phyloP scores from a whole-genome alignment of 2,888 invertebrate species.

The Odontomyia ornata region DNA sequence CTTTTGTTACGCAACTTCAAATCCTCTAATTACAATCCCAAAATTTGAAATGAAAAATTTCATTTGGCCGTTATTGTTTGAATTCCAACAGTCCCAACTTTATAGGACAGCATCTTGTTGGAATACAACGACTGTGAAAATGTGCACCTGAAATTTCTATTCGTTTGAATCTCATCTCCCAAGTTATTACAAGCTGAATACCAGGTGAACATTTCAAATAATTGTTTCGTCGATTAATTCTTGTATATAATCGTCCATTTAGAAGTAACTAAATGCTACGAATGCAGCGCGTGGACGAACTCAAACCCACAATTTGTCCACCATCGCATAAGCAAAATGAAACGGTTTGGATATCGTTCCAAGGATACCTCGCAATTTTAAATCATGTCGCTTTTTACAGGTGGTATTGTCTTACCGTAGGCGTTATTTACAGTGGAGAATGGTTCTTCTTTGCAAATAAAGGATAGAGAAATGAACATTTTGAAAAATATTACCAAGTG shows the following conservation, averaged over 20 bases:
- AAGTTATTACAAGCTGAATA: neutral
- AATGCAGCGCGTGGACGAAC: neutral
- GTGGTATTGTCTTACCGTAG: too few species aligned
- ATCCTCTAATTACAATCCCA: slow-evolving; percentile 2
- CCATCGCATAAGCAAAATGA: too few species aligned
- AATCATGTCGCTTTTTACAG: too few species aligned
- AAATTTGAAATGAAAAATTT: neutral
- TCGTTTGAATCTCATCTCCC: slow-evolving; percentile 21
- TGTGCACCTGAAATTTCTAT: slow-evolving; percentile 21
- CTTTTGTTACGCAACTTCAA: neutral
- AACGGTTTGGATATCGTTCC: too few species aligned
- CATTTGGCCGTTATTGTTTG: too few species aligned
- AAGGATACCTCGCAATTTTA: too few species aligned
- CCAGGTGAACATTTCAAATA: slow-evolving; percentile 3
- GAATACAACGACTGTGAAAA: neutral
- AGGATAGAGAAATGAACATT: too few species aligned
- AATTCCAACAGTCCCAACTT: neutral
- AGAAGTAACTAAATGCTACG: neutral
- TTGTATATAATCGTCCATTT: slow-evolving; percentile 12
- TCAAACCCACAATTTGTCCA: neutral
- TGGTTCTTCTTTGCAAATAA: too few species aligned
- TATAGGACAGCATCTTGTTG: too few species aligned
- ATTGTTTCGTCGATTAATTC: slow-evolving; percentile 13
- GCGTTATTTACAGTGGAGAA: too few species aligned
- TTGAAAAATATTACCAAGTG: too few species aligned